phyloP scores from a whole-genome alignment of 2,888 invertebrate species.

The Dendrolimus pini region DNA sequence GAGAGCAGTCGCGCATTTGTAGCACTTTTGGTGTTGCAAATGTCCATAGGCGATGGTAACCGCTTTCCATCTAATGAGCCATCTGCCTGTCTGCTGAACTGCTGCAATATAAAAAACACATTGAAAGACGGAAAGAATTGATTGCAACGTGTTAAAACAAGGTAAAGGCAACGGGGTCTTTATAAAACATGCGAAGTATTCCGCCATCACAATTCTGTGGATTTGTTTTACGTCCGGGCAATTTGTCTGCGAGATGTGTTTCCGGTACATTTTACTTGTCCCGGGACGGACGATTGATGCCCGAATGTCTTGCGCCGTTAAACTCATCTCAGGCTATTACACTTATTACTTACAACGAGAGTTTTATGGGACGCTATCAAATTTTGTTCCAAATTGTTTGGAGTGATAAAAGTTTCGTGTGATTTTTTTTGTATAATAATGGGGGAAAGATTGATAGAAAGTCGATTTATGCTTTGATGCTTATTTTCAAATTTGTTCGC shows the following conservation, averaged over 20 bases:
- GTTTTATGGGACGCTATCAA: background rate
- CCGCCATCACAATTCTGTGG: constrained; percentile 7
- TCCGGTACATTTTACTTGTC: background rate
- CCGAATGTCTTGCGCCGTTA: constrained; percentile 4
- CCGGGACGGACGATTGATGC: constrained; percentile 3
- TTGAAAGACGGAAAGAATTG: background rate
- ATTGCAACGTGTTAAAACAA: background rate
- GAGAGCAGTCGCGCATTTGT: too few relatives aligned
- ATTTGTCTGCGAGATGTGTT: constrained; percentile 4
- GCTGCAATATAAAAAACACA: background rate
- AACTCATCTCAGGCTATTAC: background rate
- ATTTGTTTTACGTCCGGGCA: constrained; percentile 7
- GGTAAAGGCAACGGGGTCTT: background rate
- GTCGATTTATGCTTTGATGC: too few relatives aligned
- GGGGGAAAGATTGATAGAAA: too few relatives aligned
- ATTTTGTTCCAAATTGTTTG: background rate
- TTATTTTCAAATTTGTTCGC: too few relatives aligned
- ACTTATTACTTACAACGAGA: background rate
- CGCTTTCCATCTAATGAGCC: too few relatives aligned
- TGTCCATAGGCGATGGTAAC: too few relatives aligned
- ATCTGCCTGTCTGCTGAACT: too few relatives aligned
- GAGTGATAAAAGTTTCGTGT: background rate
- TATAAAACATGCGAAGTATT: background rate
- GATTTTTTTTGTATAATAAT: too few relatives aligned
- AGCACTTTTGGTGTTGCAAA: too few relatives aligned